These are phyloP conservation scores for Polypedilum vanderplanki DNA, from an alignment of 1,140 invertebrate genomes.

Conservation along the genomic window DNA sequence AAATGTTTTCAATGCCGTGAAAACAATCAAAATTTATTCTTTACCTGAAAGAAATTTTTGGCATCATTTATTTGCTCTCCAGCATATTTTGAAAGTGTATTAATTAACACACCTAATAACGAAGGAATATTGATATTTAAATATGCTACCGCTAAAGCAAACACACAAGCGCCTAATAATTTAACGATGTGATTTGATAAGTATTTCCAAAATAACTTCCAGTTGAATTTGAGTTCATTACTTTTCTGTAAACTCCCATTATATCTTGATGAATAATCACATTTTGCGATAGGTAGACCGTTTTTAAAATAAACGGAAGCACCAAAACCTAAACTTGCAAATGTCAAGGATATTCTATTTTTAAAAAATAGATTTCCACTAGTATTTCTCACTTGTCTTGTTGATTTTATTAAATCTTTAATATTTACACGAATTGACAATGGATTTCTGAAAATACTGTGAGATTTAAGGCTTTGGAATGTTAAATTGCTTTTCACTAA, in stretches of 20 bases:
- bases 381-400: not conserved
- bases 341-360: not conserved
- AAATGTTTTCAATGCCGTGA: slow-evolving; percentile 30
- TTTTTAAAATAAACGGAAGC: slow-evolving; percentile 7
- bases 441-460: slow-evolving; percentile 11
- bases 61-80: slow-evolving; percentile 35
- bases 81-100: slow-evolving; percentile 57
- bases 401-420: not conserved
- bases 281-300: not conserved
- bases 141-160: slow-evolving; percentile 68
- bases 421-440: not conserved
- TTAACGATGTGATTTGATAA: slow-evolving; percentile 51
- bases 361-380: not conserved
- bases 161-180: slow-evolving; percentile 50
- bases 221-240: slow-evolving; percentile 49
- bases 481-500: slow-evolving; percentile 4
- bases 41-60: not conserved
- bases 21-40: no score
- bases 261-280: not conserved
- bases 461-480: not conserved
- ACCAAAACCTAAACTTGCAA: slow-evolving; percentile 3
- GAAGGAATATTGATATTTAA: slow-evolving; percentile 77
- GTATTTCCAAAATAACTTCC: slow-evolving; percentile 57
- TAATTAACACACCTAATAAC: slow-evolving; percentile 66
- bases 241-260: not conserved